phyloP scores from a whole-genome alignment of 2,113 vertebrate species.

The Macaca nemestrina region DNA sequence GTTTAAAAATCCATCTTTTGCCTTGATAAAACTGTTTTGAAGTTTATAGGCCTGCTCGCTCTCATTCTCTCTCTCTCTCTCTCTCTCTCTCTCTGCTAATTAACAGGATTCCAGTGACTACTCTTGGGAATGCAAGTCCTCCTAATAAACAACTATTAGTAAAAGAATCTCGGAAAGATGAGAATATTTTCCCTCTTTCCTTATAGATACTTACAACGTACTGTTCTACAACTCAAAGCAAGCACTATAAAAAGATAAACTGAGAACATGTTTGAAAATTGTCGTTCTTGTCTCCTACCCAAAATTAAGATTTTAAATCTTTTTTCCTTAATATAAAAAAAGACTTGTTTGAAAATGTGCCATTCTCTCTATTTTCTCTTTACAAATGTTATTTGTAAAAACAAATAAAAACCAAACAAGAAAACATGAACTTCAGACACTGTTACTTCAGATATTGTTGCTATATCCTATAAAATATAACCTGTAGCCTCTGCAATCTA shows the following conservation, averaged over 20 bases:
- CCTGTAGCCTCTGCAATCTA: background rate
- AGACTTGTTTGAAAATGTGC: background rate
- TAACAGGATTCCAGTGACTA: constrained; percentile 13
- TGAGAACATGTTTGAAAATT: background rate
- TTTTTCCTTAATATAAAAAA: no score
- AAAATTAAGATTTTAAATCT: background rate
- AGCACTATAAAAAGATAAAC: background rate
- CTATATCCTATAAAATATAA: background rate
- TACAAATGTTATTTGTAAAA: constrained; percentile 12
- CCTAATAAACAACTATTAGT: background rate
- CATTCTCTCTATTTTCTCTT: constrained; percentile 15
- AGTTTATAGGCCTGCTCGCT: background rate
- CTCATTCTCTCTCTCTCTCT: background rate
- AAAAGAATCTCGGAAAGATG: background rate
- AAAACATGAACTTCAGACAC: background rate
- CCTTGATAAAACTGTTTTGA: background rate
- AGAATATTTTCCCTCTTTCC: constrained; percentile 30
- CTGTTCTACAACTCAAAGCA: background rate
- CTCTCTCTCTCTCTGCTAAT: background rate
- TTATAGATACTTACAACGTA: background rate
- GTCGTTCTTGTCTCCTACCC: background rate
- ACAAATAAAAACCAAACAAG: background rate
- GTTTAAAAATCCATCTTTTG: background rate
- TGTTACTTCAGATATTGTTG: background rate
- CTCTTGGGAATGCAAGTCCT: background rate